Base-by-base conservation (phyloP, 2,113 vertebrate genomes). In the Panthera uncia region DNA sequence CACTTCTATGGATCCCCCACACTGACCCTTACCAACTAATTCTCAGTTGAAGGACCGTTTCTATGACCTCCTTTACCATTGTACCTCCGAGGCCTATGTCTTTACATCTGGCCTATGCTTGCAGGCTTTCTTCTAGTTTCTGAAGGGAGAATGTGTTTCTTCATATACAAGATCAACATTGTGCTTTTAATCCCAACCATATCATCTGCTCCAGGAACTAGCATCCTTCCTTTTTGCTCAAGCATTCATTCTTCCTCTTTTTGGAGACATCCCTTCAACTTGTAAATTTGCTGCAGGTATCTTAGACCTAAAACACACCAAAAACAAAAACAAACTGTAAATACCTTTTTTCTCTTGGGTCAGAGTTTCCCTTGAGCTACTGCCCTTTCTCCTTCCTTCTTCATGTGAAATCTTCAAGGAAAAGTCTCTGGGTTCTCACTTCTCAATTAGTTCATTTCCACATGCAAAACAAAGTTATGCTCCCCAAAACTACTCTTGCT, bases 341-440 rank as follows among this genome's bases (percentile, higher is more conserved):
- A 7, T 21, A 31, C 12, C 27, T 66, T 16, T 61, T 74, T 68
- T 76, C 25, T 61, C 27, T 61, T 63, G 10, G 16, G 48, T 25
- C 31, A 23, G 31, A 8, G 15, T 23, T 92, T 61, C 10, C 2
- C 45, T 69, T 71, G 45, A 76, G n/a, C 14, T 25, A 29, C 0
- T 61, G 8, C 1, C 16, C 1, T 66, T 21, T 50, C 27, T 38
- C 33, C 2, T 16, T 80, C 12, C 15, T 12, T 45, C 73, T 94
- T 88, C 3, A n/a, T 85, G 81, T 65, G 27, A 88, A 5, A 76
- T 57, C 38, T 93, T 83, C 78, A 13, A 68, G 74, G 45, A 50
- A 52, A 93, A 68, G 21, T 41, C n/a, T 81, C 23, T 79, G n/a
- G 1, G 66, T 94, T 95, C 65, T 86, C 55, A n/a, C 19, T 76